Conservation (phyloP, 2,888 invertebrate genomes). For the Theristus sp. region DNA sequence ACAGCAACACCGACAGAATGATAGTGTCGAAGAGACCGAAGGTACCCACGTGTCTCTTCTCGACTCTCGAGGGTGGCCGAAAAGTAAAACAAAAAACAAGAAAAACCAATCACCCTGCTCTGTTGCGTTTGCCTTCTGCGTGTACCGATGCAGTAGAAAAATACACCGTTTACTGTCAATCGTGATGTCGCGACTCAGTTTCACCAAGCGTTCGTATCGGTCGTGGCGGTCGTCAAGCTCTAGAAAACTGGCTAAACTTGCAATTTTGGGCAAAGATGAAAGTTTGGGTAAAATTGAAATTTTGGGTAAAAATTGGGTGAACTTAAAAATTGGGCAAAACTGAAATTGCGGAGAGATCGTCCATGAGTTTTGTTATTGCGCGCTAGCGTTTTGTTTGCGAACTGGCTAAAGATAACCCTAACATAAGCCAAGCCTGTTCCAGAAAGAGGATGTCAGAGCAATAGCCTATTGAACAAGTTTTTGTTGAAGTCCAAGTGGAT, state of each 20-base stretch:
- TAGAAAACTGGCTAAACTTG: no score
- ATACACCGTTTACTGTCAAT: conserved; percentile 77
- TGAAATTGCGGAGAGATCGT: no score
- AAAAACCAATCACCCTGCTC: neutral
- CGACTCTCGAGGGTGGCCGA: no score
- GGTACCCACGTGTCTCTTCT: neutral
- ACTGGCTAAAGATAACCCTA: no score
- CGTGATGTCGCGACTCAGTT: conserved; percentile 60
- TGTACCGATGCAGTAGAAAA: conserved; percentile 58
- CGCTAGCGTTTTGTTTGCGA: no score
- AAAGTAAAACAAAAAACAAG: neutral
- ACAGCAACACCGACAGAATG: neutral
- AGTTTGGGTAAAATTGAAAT: no score
- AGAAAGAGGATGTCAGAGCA: neutral
- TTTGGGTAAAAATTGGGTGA: no score
- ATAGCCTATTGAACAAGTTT: neutral
- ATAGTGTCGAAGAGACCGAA: neutral
- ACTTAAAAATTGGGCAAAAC: no score
- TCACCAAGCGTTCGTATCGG: conserved; percentile 59
- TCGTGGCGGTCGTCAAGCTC: conserved; percentile 58
- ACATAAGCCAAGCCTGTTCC: no score
- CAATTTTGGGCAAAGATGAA: no score
- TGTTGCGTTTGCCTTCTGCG: conserved; percentile 14
- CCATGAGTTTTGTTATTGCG: no score
- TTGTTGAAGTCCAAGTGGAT: no score